phyloP scores from a whole-genome alignment of 2,888 invertebrate genomes.

The Ormyrus rosae region DNA sequence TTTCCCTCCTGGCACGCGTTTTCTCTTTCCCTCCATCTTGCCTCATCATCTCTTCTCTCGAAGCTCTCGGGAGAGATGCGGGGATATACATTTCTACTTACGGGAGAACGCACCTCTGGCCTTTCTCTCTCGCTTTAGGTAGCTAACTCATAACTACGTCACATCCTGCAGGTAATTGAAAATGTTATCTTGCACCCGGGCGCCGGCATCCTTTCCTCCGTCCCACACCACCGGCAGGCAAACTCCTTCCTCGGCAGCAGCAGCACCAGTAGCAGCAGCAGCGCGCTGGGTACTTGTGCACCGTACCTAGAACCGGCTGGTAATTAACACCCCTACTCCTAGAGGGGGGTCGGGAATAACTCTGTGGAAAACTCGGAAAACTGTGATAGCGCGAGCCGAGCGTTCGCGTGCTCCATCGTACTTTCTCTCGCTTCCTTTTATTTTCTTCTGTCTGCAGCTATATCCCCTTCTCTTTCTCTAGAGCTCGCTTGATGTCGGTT shows the following conservation, averaged over 20 bases:
- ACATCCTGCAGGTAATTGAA: slow-evolving; percentile 76
- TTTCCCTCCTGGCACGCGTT: slow-evolving; percentile 28
- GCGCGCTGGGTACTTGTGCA: slow-evolving; percentile 48
- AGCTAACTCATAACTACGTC: slow-evolving; percentile 75
- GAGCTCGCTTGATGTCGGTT: slow-evolving; percentile 56
- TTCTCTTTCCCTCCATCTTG: slow-evolving; percentile 65
- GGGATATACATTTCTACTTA: slow-evolving; percentile 30
- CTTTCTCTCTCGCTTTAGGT: slow-evolving; percentile 62
- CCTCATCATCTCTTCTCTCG: slow-evolving; percentile 68
- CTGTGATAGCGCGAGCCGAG: slow-evolving; percentile 63
- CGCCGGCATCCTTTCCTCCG: slow-evolving; percentile 68
- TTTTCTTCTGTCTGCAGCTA: slow-evolving; percentile 9
- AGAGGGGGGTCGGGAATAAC: slow-evolving; percentile 61
- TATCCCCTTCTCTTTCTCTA: slow-evolving; percentile 24
- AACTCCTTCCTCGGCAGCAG: slow-evolving; percentile 42
- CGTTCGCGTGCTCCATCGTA: slow-evolving; percentile 51
- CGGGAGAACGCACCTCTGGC: slow-evolving; percentile 15
- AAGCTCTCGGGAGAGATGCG: slow-evolving; percentile 60
- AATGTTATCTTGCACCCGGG: slow-evolving; percentile 73
- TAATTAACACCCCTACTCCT: slow-evolving; percentile 71
- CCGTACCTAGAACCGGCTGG: slow-evolving; percentile 65
- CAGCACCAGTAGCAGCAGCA: no score
- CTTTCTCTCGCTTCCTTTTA: slow-evolving; percentile 49
- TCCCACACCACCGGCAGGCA: slow-evolving; percentile 28
- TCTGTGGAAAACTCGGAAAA: slow-evolving; percentile 70